These are phyloP conservation scores for Atrina japonica DNA, from an alignment of 2,888 invertebrate genomes.

Conservation along the genomic window DNA sequence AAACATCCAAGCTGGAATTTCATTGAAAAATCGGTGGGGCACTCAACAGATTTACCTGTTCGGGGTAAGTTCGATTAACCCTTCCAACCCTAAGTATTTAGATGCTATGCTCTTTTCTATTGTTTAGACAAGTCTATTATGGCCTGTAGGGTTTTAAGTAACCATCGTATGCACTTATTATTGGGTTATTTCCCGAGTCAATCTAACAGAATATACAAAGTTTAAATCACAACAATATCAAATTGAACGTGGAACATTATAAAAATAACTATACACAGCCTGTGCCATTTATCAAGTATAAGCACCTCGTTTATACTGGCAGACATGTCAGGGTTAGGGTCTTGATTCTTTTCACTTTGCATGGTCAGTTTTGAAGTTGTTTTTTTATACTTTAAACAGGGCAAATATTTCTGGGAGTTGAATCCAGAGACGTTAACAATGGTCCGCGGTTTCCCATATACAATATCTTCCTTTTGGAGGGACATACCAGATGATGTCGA, in stretches of 20 bases:
- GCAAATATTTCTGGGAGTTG: slow-evolving; percentile 62
- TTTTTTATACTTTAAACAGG: slow-evolving; percentile 50
- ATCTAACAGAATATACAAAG: too few species aligned
- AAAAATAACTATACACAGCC: too few species aligned
- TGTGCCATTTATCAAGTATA: too few species aligned
- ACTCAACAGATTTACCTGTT: slow-evolving; percentile 69
- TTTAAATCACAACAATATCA: too few species aligned
- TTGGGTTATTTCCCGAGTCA: too few species aligned
- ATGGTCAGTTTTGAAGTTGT: too few species aligned
- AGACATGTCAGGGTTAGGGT: too few species aligned
- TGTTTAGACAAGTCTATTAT: neutral
- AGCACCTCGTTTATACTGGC: too few species aligned
- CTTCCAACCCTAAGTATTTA: neutral
- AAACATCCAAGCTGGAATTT: slow-evolving; percentile 64
- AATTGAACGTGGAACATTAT: too few species aligned
- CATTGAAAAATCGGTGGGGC: slow-evolving; percentile 52
- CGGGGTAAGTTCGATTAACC: slow-evolving; percentile 55
- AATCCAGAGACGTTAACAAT: slow-evolving; percentile 53
- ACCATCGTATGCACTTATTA: too few species aligned
- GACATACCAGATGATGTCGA: slow-evolving; percentile 58
- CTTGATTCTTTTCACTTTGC: too few species aligned
- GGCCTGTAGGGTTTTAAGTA: too few species aligned
- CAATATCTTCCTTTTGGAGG: slow-evolving; percentile 54
- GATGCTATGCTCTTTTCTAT: neutral
- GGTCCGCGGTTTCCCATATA: slow-evolving; percentile 36